Base-by-base conservation (phyloP, 2,113 vertebrate species). In the Apaloderma vittatum region DNA sequence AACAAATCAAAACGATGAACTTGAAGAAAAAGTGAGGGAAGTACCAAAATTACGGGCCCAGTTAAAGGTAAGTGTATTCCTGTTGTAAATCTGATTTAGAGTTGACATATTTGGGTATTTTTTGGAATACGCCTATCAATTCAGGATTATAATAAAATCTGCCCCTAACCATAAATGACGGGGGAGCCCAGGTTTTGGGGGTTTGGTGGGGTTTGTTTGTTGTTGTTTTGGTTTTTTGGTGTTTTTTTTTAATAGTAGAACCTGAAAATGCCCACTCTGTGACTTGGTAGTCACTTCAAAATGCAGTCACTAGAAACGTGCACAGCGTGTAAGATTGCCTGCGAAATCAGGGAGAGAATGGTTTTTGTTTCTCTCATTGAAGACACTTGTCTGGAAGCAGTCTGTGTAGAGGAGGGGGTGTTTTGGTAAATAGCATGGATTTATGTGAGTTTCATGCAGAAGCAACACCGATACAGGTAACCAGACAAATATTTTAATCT, bases 1-100 rank as follows among this genome's bases (percentile, higher is more conserved):
- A 97, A 99, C 99, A 91, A 99, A 98, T 98, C 98, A 99, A 95
- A 99, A 99, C 10, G 99, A 99, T n/a, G 99, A 99, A 23, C 98
- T 99, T 89, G 99, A 99, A 94, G 99, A 99, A 93, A 99, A 99
- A 65, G 99, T 99, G 79, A 98, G 98, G 84, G 99, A 99, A 66
- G 99, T 99, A 92, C 99, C 99, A 20, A 99, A 97, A 93, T 92
- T 99, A 72, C 98, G 98, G 94, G 71, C 97, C 75, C 99, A 99
- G 86, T 98, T 99, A 79, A 99, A 98, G 98, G 99, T 99, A 91
- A 95, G 96, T 84, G 17, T 18, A 45, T 66, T 94, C 88, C 19
- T 94, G 15, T 49, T 59, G 24, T 83, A 70, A 94, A 62, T 78
- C 21, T 15, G 46, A 20, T 4, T 1, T 72, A 62, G 65, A 32